Evolutionary conservation across 2,797 vertebrate species (phyloP).

Genomic region (Neosalanx taihuensis): DNA sequence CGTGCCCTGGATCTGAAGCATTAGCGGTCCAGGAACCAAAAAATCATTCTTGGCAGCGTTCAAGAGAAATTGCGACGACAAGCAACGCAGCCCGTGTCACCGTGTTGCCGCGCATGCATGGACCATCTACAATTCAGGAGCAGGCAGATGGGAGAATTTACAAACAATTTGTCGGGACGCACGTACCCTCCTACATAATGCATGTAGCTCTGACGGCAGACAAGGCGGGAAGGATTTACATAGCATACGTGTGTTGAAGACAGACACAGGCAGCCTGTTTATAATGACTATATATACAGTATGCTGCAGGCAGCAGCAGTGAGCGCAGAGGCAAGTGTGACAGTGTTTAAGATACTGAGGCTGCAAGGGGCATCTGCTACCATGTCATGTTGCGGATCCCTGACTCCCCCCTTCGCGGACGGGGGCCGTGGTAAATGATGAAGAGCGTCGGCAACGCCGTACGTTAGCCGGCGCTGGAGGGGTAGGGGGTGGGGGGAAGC

Average conservation of each 20-base stretch:
- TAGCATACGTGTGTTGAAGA: conserved; percentile 18
- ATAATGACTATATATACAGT: neutral
- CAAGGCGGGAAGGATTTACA: conserved; percentile 1
- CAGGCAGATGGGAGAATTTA: conserved; percentile 48
- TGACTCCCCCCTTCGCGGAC: conserved; percentile 25
- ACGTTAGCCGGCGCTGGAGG: conserved; percentile 27
- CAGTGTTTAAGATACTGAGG: neutral
- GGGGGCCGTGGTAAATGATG: conserved; percentile 35
- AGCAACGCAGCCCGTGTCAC: conserved; percentile 36
- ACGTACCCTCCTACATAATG: conserved; percentile 50
- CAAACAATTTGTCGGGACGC: conserved; percentile 58
- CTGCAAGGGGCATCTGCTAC: neutral
- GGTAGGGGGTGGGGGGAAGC: neutral
- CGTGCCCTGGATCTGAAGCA: too few species aligned
- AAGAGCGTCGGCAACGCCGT: conserved; percentile 33
- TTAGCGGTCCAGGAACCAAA: conserved; percentile 1
- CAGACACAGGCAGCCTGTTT: neutral
- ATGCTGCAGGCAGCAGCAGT: neutral
- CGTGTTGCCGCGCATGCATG: conserved; percentile 41
- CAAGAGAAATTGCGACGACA: conserved; percentile 42
- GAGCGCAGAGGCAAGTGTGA: neutral
- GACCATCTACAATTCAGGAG: conserved; percentile 40
- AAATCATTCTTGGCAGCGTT: conserved; percentile 27
- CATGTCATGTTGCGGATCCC: neutral
- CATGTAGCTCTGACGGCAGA: conserved; percentile 47